These are phyloP conservation scores for Bradypus variegatus DNA, from an alignment of 2,797 vertebrate species.

Conservation along the genomic window DNA sequence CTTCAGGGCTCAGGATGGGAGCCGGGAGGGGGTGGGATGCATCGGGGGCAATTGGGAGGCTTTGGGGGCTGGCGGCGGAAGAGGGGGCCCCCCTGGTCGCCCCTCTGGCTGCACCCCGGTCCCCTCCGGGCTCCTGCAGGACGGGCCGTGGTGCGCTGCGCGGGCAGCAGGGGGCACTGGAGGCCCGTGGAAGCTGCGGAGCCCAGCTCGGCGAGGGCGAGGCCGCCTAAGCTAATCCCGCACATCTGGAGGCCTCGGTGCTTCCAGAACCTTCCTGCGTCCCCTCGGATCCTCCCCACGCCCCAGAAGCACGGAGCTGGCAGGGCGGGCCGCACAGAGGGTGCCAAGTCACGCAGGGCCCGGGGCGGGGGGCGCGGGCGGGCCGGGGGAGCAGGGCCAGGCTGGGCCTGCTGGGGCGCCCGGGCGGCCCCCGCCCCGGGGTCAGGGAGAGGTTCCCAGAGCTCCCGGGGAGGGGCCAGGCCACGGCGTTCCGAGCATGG, in stretches of 20 bases:
- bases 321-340: neutral
- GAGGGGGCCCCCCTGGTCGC: neutral
- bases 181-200: no score
- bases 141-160: no score
- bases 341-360: slow-evolving; percentile 34
- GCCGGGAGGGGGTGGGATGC: neutral
- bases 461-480: neutral
- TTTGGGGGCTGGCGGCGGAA: fast-evolving
- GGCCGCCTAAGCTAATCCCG: neutral
- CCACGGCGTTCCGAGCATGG: neutral
- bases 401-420: neutral
- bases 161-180: no score
- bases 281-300: neutral
- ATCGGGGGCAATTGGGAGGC: neutral
- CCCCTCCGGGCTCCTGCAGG: neutral
- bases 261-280: neutral
- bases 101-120: fast-evolving
- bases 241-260: slow-evolving; percentile 41
- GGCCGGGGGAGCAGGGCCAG: neutral
- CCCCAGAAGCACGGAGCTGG: neutral
- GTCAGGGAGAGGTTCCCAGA: slow-evolving; percentile 26
- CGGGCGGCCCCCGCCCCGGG: neutral
- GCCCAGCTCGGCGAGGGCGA: neutral
- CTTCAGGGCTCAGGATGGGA: neutral
- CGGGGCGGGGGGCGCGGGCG: neutral